Evolutionary conservation across 2,888 invertebrate species (phyloP), one percentile per base, ranked within the genome.

Genomic region (Muscina levida): DNA sequence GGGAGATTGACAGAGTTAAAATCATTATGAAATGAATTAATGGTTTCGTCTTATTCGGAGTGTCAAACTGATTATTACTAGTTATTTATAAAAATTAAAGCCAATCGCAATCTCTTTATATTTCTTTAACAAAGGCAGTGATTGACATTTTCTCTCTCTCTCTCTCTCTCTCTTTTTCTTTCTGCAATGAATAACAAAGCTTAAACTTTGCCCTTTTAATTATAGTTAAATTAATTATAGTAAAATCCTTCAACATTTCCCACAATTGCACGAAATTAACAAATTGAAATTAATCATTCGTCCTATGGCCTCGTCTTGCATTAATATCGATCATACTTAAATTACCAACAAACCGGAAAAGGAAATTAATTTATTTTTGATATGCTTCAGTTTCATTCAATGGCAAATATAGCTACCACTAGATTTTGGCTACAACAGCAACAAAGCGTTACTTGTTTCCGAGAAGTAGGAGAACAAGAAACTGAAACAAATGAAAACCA

Each of bases 241-340:
- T n/a, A n/a, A n/a, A n/a, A n/a, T n/a, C n/a, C n/a, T n/a, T n/a
- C n/a, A n/a, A n/a, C n/a, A n/a, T n/a, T n/a, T n/a, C n/a, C n/a
- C n/a, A n/a, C n/a, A n/a, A n/a, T n/a, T n/a, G 31, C 31, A 31
- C 3, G 3, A 3, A 31, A 31, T 31, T 3, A 31, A 31, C 13
- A 51, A 48, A 37, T 68, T 39, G 37, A 19, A 48, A 37, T 51
- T 67, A 67, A 19, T 67, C 67, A 48, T 66, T 26, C 48, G 66
- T 31, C 31, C 31, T 8, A 31, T 5, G 31, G 31, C 15, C 66
- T 31, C 5, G 46, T n/a, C 24, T 5, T 5, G 1, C 17, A 66
- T 17, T 26, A 66, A 48, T 51, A 67, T 67, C 15, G 51, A 67
- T 67, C 48, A 68, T 68, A 68, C 67, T 17, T 53, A 24, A 68